Evolutionary conservation across 2,888 invertebrate genomes (phyloP).

Genomic region (Trimorus sp.): DNA sequence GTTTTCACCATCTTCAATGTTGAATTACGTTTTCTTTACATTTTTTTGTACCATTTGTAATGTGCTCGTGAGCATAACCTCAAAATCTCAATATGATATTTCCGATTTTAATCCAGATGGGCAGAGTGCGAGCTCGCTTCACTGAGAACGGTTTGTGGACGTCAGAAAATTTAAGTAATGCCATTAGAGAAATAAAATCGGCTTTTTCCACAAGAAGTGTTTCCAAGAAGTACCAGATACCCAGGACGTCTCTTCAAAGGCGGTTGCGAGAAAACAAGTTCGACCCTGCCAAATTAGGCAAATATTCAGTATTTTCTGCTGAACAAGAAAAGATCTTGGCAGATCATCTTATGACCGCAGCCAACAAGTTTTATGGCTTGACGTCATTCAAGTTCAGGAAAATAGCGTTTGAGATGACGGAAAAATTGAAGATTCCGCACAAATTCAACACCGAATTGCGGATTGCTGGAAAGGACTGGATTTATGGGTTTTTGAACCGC

Average conservation of each 20-base stretch:
- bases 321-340: conserved; percentile 1
- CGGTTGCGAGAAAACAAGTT: neutral
- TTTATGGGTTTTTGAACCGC: conserved; percentile 70
- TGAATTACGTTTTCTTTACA: neutral
- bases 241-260: neutral
- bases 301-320: conserved; percentile 14
- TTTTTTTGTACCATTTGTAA: no score
- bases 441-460: neutral
- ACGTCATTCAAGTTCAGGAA: neutral
- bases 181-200: neutral
- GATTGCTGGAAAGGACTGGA: conserved; percentile 71
- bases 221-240: neutral
- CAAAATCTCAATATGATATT: neutral
- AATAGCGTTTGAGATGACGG: neutral
- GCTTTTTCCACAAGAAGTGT: neutral
- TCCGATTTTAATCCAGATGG: neutral
- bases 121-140: neutral
- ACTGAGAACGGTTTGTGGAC: neutral
- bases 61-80: no score
- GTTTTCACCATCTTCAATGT: no score
- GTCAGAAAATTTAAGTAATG: neutral
- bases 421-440: neutral
- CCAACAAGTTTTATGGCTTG: conserved; percentile 11
- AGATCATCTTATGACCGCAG: neutral
- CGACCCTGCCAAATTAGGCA: conserved; percentile 2